Conservation (phyloP, 2,113 vertebrate genomes). For the Forbesichthys papilliferus region DNA sequence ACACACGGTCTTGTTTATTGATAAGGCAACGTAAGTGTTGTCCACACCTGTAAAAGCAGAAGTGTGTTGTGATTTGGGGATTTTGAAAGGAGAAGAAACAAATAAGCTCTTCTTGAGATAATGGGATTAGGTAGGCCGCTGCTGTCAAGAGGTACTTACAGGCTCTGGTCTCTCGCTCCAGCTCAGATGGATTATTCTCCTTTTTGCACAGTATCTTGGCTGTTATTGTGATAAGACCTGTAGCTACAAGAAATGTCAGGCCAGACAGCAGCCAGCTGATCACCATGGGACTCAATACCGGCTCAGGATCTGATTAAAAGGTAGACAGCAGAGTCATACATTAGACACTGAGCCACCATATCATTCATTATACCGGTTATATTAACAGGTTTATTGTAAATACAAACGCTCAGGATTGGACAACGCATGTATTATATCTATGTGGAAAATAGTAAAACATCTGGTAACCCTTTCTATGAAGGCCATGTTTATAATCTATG, state of each 20-base stretch:
- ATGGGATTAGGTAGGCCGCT: not conserved
- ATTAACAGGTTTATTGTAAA: too few species aligned
- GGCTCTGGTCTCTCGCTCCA: conserved; percentile 77
- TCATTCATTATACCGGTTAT: not conserved
- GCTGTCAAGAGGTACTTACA: conserved; percentile 56
- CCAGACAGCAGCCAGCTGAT: conserved; percentile 77
- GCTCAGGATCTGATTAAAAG: conserved; percentile 65
- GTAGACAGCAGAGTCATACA: not conserved
- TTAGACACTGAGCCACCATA: not conserved
- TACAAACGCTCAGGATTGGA: too few species aligned
- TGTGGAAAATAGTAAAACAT: not conserved
- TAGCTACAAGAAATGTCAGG: conserved; percentile 70
- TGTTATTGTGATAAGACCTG: conserved; percentile 64
- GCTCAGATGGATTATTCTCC: conserved; percentile 68
- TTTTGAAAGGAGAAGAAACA: not conserved
- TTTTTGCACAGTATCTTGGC: conserved; percentile 71
- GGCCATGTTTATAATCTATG: too few species aligned
- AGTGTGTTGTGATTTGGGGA: not conserved
- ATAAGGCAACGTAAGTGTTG: conserved; percentile 78
- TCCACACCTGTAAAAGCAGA: conserved; percentile 73
- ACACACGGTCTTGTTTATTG: conserved; percentile 69
- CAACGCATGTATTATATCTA: not conserved
- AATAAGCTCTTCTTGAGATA: not conserved
- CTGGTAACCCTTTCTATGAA: too few species aligned
- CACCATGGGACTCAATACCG: conserved; percentile 73